These are phyloP conservation scores for Odontomachus brunneus DNA, from an alignment of 1,140 invertebrate species.

Conservation along the genomic window DNA sequence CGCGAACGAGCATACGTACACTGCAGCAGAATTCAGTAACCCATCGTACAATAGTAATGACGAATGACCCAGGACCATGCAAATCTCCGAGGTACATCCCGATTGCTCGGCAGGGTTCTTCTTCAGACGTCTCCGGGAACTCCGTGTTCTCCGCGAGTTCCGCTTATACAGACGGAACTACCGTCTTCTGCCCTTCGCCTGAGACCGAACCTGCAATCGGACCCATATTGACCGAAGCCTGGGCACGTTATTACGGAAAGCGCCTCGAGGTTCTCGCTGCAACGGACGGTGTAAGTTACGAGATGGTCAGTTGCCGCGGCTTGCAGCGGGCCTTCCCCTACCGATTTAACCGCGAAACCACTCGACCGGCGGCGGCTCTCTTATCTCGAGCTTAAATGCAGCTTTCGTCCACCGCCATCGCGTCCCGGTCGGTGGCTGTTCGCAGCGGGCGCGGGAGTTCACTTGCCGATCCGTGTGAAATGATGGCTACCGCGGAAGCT, in stretches of 20 bases:
- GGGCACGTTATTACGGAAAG: slow-evolving; percentile 39
- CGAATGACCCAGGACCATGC: too few relatives aligned
- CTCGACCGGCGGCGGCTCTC: slow-evolving; percentile 51
- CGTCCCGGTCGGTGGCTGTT: slow-evolving; percentile 20
- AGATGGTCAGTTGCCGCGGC: slow-evolving; percentile 39
- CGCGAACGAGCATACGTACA: too few relatives aligned
- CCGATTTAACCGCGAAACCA: slow-evolving; percentile 68
- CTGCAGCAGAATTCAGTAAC: too few relatives aligned
- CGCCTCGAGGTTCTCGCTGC: slow-evolving; percentile 43
- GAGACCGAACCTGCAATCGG: neutral
- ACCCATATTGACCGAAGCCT: slow-evolving; percentile 1
- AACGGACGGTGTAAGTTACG: slow-evolving; percentile 36
- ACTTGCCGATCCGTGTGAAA: slow-evolving; percentile 57
- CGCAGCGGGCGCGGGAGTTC: slow-evolving; percentile 58
- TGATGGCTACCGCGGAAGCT: slow-evolving; percentile 49
- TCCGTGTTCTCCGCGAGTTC: too few relatives aligned
- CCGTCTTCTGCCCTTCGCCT: slow-evolving; percentile 5
- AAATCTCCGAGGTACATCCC: too few relatives aligned
- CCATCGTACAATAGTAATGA: too few relatives aligned
- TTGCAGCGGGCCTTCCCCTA: slow-evolving; percentile 6
- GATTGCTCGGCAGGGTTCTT: too few relatives aligned
- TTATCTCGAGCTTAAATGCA: slow-evolving; percentile 56
- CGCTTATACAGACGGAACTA: too few relatives aligned
- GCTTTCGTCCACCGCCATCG: slow-evolving; percentile 19
- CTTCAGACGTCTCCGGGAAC: too few relatives aligned